Conservation (phyloP, 2,113 vertebrate species). For the Haliaeetus leucogaster region DNA sequence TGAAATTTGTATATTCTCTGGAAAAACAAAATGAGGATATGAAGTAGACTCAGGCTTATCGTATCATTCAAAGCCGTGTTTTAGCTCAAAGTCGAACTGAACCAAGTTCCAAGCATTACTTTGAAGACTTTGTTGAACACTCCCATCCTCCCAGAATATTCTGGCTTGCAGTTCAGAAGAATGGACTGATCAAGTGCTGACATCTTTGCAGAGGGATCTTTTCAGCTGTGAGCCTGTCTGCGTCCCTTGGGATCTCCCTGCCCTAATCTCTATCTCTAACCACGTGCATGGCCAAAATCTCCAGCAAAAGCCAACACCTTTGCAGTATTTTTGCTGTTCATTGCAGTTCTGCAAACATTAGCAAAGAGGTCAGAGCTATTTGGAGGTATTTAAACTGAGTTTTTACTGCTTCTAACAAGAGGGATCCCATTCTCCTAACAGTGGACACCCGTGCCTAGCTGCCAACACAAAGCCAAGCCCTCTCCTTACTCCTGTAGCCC, state of each 20-base stretch:
- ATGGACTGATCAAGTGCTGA: neutral
- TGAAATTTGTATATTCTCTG: neutral
- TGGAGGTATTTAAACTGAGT: neutral
- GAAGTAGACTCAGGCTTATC: neutral
- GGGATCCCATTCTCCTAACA: fast-evolving
- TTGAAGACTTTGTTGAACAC: neutral
- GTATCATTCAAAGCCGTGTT: neutral
- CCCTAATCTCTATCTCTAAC: neutral
- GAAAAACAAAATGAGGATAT: neutral
- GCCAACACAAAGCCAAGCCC: neutral
- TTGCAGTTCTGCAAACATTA: neutral
- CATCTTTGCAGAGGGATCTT: neutral
- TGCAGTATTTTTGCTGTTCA: neutral
- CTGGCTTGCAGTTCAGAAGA: neutral
- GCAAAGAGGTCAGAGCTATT: neutral
- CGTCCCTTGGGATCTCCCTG: neutral
- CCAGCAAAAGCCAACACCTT: neutral
- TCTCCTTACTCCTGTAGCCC: neutral
- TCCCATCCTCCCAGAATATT: neutral
- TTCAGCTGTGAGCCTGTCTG: neutral
- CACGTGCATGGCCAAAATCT: neutral
- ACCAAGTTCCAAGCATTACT: neutral
- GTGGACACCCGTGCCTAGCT: fast-evolving
- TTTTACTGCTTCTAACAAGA: neutral
- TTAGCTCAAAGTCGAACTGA: neutral